Evolutionary conservation across 2,797 vertebrate genomes (phyloP).

Genomic region (Sebastolobus alascanus): DNA sequence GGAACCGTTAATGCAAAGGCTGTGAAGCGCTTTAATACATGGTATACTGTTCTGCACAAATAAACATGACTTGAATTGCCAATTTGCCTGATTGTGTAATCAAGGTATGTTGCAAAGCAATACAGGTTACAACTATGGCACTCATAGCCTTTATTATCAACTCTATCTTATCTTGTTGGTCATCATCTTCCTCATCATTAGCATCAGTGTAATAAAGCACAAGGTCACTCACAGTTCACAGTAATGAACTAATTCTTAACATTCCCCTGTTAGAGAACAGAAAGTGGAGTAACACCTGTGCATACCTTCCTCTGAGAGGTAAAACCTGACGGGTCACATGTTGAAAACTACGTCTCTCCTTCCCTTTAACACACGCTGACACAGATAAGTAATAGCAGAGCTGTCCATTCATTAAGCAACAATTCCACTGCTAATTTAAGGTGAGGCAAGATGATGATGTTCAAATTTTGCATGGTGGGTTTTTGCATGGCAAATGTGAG

Average conservation of each 20-base stretch:
- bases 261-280: slow-evolving; percentile 9
- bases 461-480: slow-evolving; percentile 68
- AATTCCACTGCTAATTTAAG: slow-evolving; percentile 6
- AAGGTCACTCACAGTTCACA: background rate
- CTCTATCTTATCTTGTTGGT: background rate
- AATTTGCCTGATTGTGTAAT: background rate
- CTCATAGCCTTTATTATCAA: background rate
- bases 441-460: background rate
- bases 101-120: background rate
- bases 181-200: too few relatives aligned
- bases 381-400: background rate
- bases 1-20: background rate
- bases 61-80: background rate
- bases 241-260: background rate
- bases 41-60: background rate
- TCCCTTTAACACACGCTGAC: background rate
- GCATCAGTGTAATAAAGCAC: background rate
- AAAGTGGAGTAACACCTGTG: slow-evolving; percentile 22
- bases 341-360: background rate
- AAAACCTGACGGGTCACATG: slow-evolving; percentile 53
- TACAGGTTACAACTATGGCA: background rate
- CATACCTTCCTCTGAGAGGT: slow-evolving; percentile 42
- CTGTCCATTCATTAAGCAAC: background rate
- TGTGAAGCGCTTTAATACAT: background rate
- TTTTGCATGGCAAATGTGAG: slow-evolving; percentile 76